A percentile compares a stretch with the other conserved stretches of the same genome.
Evolutionary conservation across 1,140 invertebrate species (phyloP).

Genomic region (Chrysomallon squamiferum): DNA sequence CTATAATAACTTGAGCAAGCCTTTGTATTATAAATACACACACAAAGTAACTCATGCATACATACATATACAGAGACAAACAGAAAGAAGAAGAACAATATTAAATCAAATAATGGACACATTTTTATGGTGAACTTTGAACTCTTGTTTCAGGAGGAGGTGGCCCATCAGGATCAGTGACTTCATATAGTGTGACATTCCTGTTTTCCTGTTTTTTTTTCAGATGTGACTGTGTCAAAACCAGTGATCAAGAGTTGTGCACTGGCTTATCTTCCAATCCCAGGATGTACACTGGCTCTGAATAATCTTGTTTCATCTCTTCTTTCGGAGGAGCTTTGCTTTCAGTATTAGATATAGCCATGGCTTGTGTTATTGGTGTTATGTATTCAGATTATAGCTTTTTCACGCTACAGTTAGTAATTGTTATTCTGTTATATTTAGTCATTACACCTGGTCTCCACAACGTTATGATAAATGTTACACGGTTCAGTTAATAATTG

Average conservation of each 20-base stretch:
- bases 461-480: no score
- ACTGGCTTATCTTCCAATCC: slow-evolving; percentile 10
- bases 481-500: no score
- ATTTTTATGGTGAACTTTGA: no score
- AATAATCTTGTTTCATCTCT: neutral
- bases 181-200: slow-evolving; percentile 9
- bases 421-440: no score
- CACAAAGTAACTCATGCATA: neutral
- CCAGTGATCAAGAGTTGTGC: slow-evolving; percentile 16
- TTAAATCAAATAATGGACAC: no score
- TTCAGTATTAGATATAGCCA: neutral
- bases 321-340: neutral
- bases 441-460: no score
- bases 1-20: no score
- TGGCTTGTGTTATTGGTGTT: neutral
- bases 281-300: slow-evolving; percentile 11
- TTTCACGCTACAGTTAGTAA: no score
- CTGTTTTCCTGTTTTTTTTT: slow-evolving; percentile 12
- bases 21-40: neutral
- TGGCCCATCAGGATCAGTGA: slow-evolving; percentile 2
- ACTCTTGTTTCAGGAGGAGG: slow-evolving; percentile 4
- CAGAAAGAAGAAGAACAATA: neutral
- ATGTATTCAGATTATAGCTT: neutral
- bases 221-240: slow-evolving; percentile 21
- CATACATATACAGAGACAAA: neutral